Base-by-base conservation (phyloP, 23 tunicate species). In the Ascidia mentula region DNA sequence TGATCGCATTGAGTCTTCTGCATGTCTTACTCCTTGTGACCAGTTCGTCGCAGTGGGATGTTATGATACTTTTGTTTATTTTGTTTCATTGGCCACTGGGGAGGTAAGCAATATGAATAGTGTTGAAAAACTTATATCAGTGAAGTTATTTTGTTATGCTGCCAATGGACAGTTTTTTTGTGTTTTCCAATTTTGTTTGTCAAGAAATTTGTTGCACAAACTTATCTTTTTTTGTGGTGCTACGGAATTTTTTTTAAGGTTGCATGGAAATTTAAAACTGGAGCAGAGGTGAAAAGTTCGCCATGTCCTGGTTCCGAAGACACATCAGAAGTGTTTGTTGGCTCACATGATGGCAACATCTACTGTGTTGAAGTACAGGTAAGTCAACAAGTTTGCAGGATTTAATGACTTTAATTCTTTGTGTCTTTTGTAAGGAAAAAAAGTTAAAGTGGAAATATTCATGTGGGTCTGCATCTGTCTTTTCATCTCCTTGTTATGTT, bases 1-100 rank as follows among this genome's bases (percentile, higher is more conserved):
- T 45, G 98, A 73, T n/a, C 75, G 98, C 38, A 84, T 93, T 36
- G 98, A 93, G 72, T 84, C 93, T 22, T 93, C 98, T 45, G 89
- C 93, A 17, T 93, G 93, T 71, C 42, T 88, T 26, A 65, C 84
- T 6, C 46, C 83, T 22, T 53, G 79, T 38, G 84, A 83, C 37
- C 77, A 80, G 20, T 84, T 69, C 37, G 81, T 93, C 22, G 69
- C 38, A 36, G 98, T 93, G 40, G 98, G 98, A 34, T 93, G 93
- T 72, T 83, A 93, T 71, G 98, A 93, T 84, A 34, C 39, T 20
- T 39, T 53, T 30, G 80, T 88, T 18, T 93, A 93, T 71, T 31
- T 71, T 33, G 32, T 93, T 26, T 40, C 69, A 31, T 35, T 76
- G 38, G 22, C 31, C 3, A 69, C 30, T 78, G 98, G 98, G 28